A percentile compares a stretch with the other conserved stretches of the same genome.
Evolutionary conservation across 2,888 invertebrate species (phyloP).

Genomic region (Biston betularia): DNA sequence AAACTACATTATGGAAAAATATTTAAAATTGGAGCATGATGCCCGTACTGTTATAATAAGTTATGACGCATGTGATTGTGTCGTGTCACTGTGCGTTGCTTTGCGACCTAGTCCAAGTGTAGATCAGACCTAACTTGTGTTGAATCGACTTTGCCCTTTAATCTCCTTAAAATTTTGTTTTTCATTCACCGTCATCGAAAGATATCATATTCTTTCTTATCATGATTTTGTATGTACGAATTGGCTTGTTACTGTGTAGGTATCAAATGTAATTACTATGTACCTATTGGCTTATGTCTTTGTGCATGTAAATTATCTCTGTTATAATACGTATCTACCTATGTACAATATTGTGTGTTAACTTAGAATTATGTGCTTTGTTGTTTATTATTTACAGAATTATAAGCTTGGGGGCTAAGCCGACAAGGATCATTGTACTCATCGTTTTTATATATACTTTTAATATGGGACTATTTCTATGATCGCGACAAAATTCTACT

Average conservation of each 20-base stretch:
- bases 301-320: slow-evolving; percentile 33
- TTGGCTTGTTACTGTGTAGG: slow-evolving; percentile 25
- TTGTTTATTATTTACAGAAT: not conserved
- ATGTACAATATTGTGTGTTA: slow-evolving; percentile 3
- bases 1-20: not conserved
- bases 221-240: slow-evolving; percentile 16
- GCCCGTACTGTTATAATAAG: slow-evolving; percentile 33
- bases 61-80: slow-evolving; percentile 55
- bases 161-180: slow-evolving; percentile 20
- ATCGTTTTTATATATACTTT: no score
- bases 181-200: slow-evolving; percentile 30
- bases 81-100: slow-evolving; percentile 75
- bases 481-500: no score
- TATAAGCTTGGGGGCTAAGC: no score
- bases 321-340: slow-evolving; percentile 17
- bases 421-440: no score
- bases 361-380: not conserved
- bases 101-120: slow-evolving; percentile 81
- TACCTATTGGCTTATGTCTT: slow-evolving; percentile 37
- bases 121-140: slow-evolving; percentile 64
- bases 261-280: slow-evolving; percentile 16
- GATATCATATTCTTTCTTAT: slow-evolving; percentile 40
- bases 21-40: slow-evolving; percentile 36
- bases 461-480: no score
- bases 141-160: slow-evolving; percentile 39